Base-by-base conservation (phyloP, 2,888 invertebrate genomes). In the Desoria tigrina region DNA sequence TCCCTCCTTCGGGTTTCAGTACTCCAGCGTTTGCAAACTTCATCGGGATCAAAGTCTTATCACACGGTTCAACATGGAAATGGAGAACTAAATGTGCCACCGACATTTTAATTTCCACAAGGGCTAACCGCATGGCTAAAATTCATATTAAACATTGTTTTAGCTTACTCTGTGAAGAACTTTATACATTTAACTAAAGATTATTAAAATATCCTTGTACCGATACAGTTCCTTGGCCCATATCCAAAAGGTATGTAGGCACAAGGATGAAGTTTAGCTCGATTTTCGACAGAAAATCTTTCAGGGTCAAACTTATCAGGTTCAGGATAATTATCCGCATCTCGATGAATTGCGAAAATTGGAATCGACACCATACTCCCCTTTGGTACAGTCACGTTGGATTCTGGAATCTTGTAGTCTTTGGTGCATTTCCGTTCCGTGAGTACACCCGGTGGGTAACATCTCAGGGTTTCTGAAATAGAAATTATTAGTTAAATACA, bases 221-320 rank as follows among this genome's bases (percentile, higher is more conserved):
- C n/a, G n/a, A n/a, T n/a, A n/a, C 51, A 1, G 49, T 42, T 37
- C 54, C 65, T 2, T 60, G 6, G 16, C 23, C 70, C 70, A 50
- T 61, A 59, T 24, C 70, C 70, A 53, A 71, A 71, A 11, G 68
- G 65, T 51, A 61, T 27, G 24, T 39, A 71, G n/a, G 68, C 71
- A 45, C 58, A 64, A 4, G 68, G 65, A 63, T 61, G 49, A 24
- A 63, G 49, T 9, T 61, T 45, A 1, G 53, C 51, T 42, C 63
- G 66, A 23, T 62, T 62, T 59, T 71, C 66, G 2, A 50, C 39
- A 6, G 50, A 60, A 50, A 71, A 68, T 37, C 62, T 26, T 45
- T 66, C 66, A 9, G 71, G 71, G 32, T 68, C 58, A 32, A 71
- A 71, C 18, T 65, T 56, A 18, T 71, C 53, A 1, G 71, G 71